Evolutionary conservation across 2,113 vertebrate genomes (phyloP), one percentile per base, ranked within the genome.

Genomic region (Actenoides hombroni): DNA sequence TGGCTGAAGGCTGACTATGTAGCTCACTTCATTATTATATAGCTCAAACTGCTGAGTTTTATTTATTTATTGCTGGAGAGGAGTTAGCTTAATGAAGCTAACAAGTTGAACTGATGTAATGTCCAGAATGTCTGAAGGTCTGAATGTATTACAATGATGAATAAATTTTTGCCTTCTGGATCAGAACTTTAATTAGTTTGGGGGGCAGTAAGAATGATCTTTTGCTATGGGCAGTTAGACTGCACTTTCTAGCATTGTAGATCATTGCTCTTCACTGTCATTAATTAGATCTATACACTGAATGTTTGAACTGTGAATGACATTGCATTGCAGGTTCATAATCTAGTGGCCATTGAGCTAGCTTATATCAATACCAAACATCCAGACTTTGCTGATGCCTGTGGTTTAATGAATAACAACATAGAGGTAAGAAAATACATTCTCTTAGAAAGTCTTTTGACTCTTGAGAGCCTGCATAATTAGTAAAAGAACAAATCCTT

Each of bases 331-430:
- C 93, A 99, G 99, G 99, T 99, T 81, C 99, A 99, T 97, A 99
- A 99, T 93, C 97, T 99, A 94, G 99, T 99, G 84, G 99, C 99
- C 40, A 99, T 99, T 83, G 99, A 99, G 93, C 94, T 99, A 94
- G 99, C 99, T 19, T 99, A 99, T 76, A 99, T 99, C 98, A 99
- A 99, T 96, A 99, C 99, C 74, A 99, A 99, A 86, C 99, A 99
- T 94, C 99, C 99, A 3, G 99, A 99, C 97, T 99, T 99, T n/a
- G 99, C 99, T 29, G 99, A 99, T 94, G 99, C 99, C 88, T 99
- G 99, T 95, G 99, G 99, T 31, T 97, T 99, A 92, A 99, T 99
- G 98, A 99, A 99, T 97, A 99, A 99, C 88, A 99, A 99, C 92
- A 98, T 99, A 94, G 99, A 99, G 98, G 99, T 99, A 97, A 98